phyloP scores from a whole-genome alignment of 2,888 invertebrate genomes.

The Dynastes tityus region DNA sequence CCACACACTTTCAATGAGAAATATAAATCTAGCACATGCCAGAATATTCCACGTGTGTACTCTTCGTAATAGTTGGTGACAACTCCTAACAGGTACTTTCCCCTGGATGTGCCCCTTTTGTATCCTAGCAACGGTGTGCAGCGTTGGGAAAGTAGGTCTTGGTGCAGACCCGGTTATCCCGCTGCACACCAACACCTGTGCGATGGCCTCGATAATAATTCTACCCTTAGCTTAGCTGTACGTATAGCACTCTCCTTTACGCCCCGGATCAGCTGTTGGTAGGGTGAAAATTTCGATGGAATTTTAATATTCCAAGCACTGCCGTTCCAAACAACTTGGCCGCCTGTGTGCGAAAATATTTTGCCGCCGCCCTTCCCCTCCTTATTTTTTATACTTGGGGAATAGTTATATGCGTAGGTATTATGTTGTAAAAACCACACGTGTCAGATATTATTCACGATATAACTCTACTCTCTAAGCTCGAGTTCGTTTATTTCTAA shows the following conservation, averaged over 20 bases:
- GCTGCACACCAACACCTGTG: constrained; percentile 40
- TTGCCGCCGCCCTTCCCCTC: too few species aligned
- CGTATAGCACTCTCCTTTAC: too few species aligned
- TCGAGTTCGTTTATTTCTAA: too few species aligned
- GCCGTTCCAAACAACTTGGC: too few species aligned
- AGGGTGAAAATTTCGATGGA: neutral
- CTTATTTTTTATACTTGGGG: too few species aligned
- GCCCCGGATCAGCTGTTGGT: neutral
- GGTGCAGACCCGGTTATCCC: constrained; percentile 52
- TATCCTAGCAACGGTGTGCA: constrained; percentile 59
- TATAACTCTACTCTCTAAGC: too few species aligned
- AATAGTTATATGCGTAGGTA: too few species aligned
- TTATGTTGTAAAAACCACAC: too few species aligned
- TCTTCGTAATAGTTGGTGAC: neutral
- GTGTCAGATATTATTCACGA: too few species aligned
- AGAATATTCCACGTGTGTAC: neutral
- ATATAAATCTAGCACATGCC: neutral
- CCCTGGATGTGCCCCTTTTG: constrained; percentile 57
- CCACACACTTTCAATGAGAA: neutral
- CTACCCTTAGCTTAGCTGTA: constrained; percentile 18
- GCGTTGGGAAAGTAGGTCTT: constrained; percentile 58
- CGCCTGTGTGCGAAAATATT: too few species aligned
- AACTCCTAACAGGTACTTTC: constrained; percentile 51
- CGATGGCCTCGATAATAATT: constrained; percentile 34
- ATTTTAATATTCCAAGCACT: too few species aligned